phyloP scores from a whole-genome alignment of 2,797 vertebrate genomes.

The Thalassophryne amazonica region DNA sequence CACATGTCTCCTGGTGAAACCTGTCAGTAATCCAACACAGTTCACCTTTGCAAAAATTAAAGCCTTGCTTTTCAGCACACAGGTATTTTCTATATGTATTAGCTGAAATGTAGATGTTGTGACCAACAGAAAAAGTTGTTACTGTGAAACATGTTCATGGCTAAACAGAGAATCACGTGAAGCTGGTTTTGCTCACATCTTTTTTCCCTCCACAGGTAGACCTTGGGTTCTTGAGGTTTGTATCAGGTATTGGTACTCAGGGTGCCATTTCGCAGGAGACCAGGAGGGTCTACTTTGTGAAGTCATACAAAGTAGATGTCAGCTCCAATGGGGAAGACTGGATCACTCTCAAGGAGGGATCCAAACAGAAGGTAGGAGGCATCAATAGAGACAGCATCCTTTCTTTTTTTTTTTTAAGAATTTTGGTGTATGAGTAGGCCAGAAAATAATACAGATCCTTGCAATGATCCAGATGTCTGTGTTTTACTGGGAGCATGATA shows the following conservation, averaged over 20 bases:
- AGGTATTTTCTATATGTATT: too few relatives aligned
- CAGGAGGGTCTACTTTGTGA: slow-evolving; percentile 87
- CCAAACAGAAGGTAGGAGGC: slow-evolving; percentile 85
- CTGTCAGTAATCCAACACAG: slow-evolving; percentile 38
- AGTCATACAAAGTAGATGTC: slow-evolving; percentile 92
- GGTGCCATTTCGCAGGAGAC: slow-evolving; percentile 98
- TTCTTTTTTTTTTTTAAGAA: too few relatives aligned
- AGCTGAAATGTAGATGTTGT: too few relatives aligned
- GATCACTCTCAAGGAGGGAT: slow-evolving; percentile 95
- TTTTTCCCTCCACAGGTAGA: slow-evolving; percentile 88
- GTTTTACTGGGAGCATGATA: too few relatives aligned
- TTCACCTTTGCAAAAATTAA: slow-evolving; percentile 73
- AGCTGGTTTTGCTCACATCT: not conserved
- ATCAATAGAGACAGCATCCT: not conserved
- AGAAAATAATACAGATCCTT: too few relatives aligned
- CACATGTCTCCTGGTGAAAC: slow-evolving; percentile 33
- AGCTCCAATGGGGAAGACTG: slow-evolving; percentile 98
- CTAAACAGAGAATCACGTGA: not conserved
- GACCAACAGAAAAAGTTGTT: too few relatives aligned
- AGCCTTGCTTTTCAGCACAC: slow-evolving; percentile 62
- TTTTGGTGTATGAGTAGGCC: too few relatives aligned
- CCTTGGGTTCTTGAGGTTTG: slow-evolving; percentile 89
- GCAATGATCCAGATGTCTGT: too few relatives aligned
- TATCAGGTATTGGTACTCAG: slow-evolving; percentile 93
- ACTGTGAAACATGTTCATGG: not conserved